Evolutionary conservation across 2,888 invertebrate genomes (phyloP).

Genomic region (Morpho helenor): DNA sequence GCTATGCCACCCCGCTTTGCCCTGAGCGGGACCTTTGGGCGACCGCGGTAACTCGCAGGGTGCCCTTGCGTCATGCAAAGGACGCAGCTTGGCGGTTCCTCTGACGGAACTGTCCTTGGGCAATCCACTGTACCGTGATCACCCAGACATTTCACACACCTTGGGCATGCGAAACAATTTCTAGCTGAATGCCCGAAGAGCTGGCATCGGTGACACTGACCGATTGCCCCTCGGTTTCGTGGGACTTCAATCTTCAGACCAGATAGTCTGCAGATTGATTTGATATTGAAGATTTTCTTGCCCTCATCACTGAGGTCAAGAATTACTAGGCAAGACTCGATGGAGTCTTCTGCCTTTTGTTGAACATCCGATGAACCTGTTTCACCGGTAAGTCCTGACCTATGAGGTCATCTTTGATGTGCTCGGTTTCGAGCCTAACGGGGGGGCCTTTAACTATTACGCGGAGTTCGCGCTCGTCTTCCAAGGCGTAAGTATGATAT

Average conservation of each 20-base stretch:
- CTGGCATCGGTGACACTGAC: not conserved
- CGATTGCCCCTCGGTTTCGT: too few relatives aligned
- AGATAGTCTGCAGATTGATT: not conserved
- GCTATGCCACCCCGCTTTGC: not conserved
- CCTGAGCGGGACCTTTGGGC: not conserved
- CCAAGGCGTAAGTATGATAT: conserved; percentile 1
- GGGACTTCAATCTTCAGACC: conserved; percentile 1
- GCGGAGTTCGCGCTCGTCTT: conserved; percentile 8
- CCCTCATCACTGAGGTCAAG: not conserved
- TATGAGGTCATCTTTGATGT: not conserved
- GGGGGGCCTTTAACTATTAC: conserved; percentile 2
- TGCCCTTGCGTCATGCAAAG: not conserved
- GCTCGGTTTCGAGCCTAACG: not conserved
- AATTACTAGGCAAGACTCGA: not conserved
- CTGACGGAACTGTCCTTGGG: not conserved
- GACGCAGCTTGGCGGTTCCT: conserved; percentile 11
- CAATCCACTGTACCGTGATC: conserved; percentile 5
- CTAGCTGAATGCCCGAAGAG: not conserved
- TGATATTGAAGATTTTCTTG: not conserved
- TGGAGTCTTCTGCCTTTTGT: not conserved
- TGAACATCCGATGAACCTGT: conserved; percentile 6
- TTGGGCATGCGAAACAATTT: not conserved
- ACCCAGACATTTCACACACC: not conserved
- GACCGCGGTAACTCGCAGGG: too few relatives aligned
- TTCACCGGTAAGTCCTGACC: not conserved